Evolutionary conservation across 2,113 vertebrate genomes (phyloP).

Genomic region (Zosterops hypoxanthus): DNA sequence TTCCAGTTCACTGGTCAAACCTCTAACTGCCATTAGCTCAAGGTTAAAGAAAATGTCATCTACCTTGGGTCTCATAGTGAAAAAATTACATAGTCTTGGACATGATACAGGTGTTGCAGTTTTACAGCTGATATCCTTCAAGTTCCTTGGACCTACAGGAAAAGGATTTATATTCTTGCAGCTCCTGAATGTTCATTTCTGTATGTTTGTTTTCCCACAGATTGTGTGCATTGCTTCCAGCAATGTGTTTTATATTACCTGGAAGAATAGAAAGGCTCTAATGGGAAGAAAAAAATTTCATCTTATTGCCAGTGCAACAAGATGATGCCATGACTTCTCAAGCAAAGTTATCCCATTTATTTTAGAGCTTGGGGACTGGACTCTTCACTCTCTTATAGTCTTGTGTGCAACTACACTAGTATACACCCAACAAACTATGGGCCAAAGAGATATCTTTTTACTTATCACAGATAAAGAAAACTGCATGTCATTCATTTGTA

Average conservation of each 20-base stretch:
- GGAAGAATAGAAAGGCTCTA: constrained; percentile 67
- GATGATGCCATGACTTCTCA: constrained; percentile 1
- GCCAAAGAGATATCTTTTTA: background rate
- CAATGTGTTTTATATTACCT: constrained; percentile 79
- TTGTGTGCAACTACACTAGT: background rate
- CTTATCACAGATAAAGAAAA: background rate
- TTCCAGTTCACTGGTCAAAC: constrained; percentile 39
- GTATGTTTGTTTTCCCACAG: constrained; percentile 62
- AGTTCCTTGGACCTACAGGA: constrained; percentile 68
- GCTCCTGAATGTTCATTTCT: constrained; percentile 71
- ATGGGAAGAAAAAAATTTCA: constrained; percentile 64
- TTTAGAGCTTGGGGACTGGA: background rate
- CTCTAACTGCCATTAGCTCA: constrained; percentile 49
- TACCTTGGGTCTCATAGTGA: constrained; percentile 48
- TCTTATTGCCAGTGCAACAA: constrained; percentile 59
- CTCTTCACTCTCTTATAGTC: background rate
- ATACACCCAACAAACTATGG: background rate
- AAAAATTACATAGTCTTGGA: constrained; percentile 71
- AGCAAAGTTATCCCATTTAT: background rate
- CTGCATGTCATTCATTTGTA: background rate
- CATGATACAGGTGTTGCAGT: constrained; percentile 69
- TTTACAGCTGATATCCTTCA: constrained; percentile 75
- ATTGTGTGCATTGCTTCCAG: constrained; percentile 67
- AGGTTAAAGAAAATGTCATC: constrained; percentile 67
- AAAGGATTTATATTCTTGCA: constrained; percentile 74